Percentiles rank a stretch among this genome's conserved stretches.
Evolutionary conservation across 2,888 invertebrate genomes (phyloP).

Genomic region (Kryphioiulus occultus): DNA sequence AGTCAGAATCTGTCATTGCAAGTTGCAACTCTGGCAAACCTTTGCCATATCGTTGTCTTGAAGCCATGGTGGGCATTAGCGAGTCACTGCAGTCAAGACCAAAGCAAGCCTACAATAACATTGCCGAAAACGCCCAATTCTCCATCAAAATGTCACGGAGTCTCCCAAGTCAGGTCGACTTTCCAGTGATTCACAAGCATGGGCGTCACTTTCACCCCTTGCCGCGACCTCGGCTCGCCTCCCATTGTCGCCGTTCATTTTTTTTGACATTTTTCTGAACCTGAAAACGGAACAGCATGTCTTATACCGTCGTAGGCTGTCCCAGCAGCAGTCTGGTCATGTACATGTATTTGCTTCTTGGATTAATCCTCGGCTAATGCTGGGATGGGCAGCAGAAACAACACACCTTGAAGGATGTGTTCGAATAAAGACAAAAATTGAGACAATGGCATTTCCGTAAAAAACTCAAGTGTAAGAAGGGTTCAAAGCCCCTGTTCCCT

Average conservation of each 20-base stretch:
- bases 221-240: constrained; percentile 8
- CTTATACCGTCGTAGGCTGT: not conserved
- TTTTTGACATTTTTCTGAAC: not conserved
- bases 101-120: not conserved
- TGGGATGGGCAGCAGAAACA: not conserved
- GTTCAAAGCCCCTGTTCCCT: not conserved
- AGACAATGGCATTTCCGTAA: not conserved
- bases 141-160: not conserved
- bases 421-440: not conserved
- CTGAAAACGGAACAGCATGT: not conserved
- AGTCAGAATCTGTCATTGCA: too few species aligned
- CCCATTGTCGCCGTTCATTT: not conserved
- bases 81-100: not conserved
- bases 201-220: constrained; percentile 15
- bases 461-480: not conserved
- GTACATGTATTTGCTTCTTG: not conserved
- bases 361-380: not conserved
- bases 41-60: too few species aligned
- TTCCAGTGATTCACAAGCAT: not conserved
- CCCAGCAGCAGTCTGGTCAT: too few species aligned
- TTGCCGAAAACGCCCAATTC: not conserved
- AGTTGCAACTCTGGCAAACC: too few species aligned
- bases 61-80: not conserved
- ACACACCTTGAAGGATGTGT: constrained; percentile 11
- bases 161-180: not conserved